Evolutionary conservation across 2,797 vertebrate species (phyloP).

Genomic region (Sebastes melanostomus): DNA sequence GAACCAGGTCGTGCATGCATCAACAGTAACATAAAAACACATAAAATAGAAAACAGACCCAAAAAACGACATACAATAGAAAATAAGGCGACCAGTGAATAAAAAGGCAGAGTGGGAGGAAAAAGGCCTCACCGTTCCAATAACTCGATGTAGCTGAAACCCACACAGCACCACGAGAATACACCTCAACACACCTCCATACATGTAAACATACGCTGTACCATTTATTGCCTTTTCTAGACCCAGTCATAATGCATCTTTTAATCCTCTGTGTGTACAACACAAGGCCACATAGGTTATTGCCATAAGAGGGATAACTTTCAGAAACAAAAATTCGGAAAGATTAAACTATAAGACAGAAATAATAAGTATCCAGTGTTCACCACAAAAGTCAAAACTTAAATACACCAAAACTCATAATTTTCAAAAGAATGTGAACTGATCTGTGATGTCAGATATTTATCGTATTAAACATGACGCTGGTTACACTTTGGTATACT

Average conservation of each 20-base stretch:
- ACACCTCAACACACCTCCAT: constrained; percentile 23
- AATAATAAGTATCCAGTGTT: background rate
- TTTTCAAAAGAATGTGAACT: background rate
- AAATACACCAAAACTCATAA: background rate
- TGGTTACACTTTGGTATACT: too few species aligned
- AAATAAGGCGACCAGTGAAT: constrained; percentile 38
- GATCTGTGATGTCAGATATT: constrained; percentile 57
- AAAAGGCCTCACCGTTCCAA: constrained; percentile 39
- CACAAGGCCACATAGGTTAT: too few species aligned
- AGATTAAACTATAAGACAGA: too few species aligned
- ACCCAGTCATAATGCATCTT: background rate
- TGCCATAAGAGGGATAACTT: too few species aligned
- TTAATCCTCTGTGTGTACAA: background rate
- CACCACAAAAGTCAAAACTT: background rate
- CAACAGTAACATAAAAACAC: constrained; percentile 15
- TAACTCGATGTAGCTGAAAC: constrained; percentile 24
- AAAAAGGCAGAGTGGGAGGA: constrained; percentile 20
- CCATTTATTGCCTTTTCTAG: constrained; percentile 32
- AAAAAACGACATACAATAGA: constrained; percentile 30
- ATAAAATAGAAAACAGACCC: constrained; percentile 14
- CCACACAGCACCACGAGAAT: constrained; percentile 14
- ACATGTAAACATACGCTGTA: constrained; percentile 44
- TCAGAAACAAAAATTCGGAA: too few species aligned
- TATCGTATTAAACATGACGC: too few species aligned
- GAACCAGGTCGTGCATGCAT: constrained; percentile 25